These are phyloP conservation scores for Antheraea yamamai DNA, from an alignment of 2,888 invertebrate genomes.

Conservation along the genomic window DNA sequence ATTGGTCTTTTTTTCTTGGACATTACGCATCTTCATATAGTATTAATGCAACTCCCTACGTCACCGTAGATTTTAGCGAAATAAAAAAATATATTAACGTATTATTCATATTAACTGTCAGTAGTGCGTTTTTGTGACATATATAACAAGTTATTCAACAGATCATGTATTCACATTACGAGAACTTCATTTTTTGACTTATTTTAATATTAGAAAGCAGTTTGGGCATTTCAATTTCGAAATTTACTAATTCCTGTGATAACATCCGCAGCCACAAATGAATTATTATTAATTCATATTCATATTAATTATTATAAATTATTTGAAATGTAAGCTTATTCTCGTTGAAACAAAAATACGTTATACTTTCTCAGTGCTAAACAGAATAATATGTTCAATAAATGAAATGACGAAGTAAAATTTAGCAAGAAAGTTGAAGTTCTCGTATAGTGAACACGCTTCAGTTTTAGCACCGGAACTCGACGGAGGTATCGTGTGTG, in stretches of 20 bases:
- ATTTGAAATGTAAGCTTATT: too few relatives aligned
- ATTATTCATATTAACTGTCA: neutral
- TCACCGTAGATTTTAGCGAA: neutral
- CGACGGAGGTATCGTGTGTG: neutral
- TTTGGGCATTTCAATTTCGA: neutral
- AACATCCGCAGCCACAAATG: too few relatives aligned
- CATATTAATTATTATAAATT: too few relatives aligned
- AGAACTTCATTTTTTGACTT: neutral
- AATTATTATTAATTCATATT: too few relatives aligned
- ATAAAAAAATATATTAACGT: neutral
- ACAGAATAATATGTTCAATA: neutral
- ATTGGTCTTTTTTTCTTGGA: neutral
- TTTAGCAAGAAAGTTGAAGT: neutral
- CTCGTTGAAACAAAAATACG: too few relatives aligned
- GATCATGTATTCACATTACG: neutral
- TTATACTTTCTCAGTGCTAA: neutral
- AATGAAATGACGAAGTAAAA: neutral
- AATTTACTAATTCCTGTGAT: neutral
- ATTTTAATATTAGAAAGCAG: too few relatives aligned
- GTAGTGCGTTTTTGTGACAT: neutral
- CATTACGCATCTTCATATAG: neutral
- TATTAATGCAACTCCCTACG: too few relatives aligned
- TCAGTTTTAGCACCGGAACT: neutral
- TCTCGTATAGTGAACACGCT: neutral
- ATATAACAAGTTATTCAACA: conserved; percentile 1